Evolutionary conservation across 2,888 invertebrate species (phyloP).

Genomic region (Caenorhabditis angaria): DNA sequence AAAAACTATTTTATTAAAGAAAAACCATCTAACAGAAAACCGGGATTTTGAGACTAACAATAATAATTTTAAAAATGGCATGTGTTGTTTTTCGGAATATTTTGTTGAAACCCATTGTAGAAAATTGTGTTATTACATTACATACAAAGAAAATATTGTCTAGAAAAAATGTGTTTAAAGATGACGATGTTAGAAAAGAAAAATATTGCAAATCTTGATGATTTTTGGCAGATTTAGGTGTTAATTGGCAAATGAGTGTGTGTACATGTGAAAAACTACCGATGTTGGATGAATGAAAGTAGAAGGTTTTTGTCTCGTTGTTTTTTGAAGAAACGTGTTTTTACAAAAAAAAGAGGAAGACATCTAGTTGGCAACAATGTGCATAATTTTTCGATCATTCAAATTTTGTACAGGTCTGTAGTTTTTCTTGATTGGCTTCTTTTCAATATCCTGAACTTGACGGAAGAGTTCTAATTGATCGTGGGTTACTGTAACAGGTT

Average conservation of each 20-base stretch:
- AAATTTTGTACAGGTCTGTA: slow-evolving; percentile 63
- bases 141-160: too few species aligned
- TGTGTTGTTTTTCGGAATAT: neutral
- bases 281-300: neutral
- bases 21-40: neutral
- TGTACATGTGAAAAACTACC: slow-evolving; percentile 1
- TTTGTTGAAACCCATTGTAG: neutral
- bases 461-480: slow-evolving; percentile 65
- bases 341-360: neutral
- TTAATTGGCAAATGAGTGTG: neutral
- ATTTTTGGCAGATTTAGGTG: neutral
- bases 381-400: slow-evolving; percentile 55
- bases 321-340: too few species aligned
- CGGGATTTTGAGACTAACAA: neutral
- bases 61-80: neutral
- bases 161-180: neutral
- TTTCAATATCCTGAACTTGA: slow-evolving; percentile 57
- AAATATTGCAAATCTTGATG: neutral
- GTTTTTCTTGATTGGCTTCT: slow-evolving; percentile 58
- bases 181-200: neutral
- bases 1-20: neutral
- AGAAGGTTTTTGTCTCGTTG: neutral
- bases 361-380: slow-evolving; percentile 42
- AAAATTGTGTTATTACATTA: neutral
- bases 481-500: slow-evolving; percentile 62